Evolutionary conservation across 2,113 vertebrate species (phyloP).

Genomic region (Callipepla californica): DNA sequence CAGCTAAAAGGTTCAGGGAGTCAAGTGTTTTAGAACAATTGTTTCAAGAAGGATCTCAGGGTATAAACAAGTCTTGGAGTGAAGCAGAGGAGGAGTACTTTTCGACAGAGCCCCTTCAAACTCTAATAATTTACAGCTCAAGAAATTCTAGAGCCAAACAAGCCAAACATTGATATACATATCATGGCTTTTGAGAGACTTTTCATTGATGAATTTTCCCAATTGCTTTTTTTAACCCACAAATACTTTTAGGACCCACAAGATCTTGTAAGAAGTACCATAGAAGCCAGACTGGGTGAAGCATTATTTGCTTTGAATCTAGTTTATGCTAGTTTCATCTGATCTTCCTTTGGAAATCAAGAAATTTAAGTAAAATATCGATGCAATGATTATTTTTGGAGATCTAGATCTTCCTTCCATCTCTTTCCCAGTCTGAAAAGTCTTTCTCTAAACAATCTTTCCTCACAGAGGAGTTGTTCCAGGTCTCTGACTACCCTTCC

Average conservation of each 20-base stretch:
- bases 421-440: background rate
- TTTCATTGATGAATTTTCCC: background rate
- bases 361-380: too few species aligned
- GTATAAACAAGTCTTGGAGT: background rate
- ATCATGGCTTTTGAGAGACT: background rate
- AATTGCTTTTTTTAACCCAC: background rate
- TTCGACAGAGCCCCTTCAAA: rapidly evolving
- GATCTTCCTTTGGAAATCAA: background rate
- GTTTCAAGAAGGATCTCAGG: background rate
- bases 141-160: background rate
- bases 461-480: background rate
- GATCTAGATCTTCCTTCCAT: background rate
- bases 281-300: background rate
- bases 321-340: background rate
- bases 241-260: background rate
- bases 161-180: too few species aligned
- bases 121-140: background rate
- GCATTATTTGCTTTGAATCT: background rate
- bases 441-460: background rate
- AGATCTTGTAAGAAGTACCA: background rate
- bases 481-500: background rate
- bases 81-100: background rate
- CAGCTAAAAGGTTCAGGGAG: background rate
- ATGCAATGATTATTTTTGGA: background rate
- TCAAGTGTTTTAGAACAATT: background rate